Base-by-base conservation (phyloP, 2,888 invertebrate species). In the Choristoneura rosaceana region DNA sequence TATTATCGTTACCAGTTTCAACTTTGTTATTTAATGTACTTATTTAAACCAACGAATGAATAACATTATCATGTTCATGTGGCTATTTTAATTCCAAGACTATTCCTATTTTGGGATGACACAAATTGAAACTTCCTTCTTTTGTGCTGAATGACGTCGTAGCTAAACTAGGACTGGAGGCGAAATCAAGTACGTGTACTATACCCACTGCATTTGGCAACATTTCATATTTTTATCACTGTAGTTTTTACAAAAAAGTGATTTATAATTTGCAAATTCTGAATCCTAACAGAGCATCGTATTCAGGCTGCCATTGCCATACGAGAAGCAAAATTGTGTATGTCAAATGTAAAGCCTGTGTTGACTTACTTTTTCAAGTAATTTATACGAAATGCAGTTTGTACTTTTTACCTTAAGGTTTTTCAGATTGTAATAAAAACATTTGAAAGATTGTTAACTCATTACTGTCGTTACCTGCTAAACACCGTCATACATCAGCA, bases 61-160 rank as follows among this genome's bases (percentile, higher is more conserved):
- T 61, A 61, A 43, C 15, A n/a, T 47, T 71, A 62, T 71, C 66
- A 66, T 67, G 47, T 58, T 71, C 66, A 66, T 67, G 47, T 58
- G 67, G 55, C 62, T 58, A 62, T 71, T 67, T 66, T 67, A 61
- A 67, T 47, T 58, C 55, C 43, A 58, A 47, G 38, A 4, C 45
- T 61, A 52, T 15, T 66, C n/a, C 71, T 71, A 71, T 71, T 67
- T 67, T 62, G 47, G 55, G 63, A 58, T 67, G 58, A 50, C 67
- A 61, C 67, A 68, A 68, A 62, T 67, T 62, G 62, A 52, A 66
- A 71, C 66, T 67, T 71, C 62, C 71, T 45, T 71, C 55, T 71
- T 67, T 71, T 58, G 66, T 43, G 66, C 38, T 58, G 58, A 67
- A 52, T 71, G 70, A 62, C 71, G 67, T 67, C 62, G 62, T 67